Evolutionary conservation across 2,888 invertebrate genomes (phyloP), one percentile per base, ranked within the genome.

Genomic region (Dendrolimus houi): DNA sequence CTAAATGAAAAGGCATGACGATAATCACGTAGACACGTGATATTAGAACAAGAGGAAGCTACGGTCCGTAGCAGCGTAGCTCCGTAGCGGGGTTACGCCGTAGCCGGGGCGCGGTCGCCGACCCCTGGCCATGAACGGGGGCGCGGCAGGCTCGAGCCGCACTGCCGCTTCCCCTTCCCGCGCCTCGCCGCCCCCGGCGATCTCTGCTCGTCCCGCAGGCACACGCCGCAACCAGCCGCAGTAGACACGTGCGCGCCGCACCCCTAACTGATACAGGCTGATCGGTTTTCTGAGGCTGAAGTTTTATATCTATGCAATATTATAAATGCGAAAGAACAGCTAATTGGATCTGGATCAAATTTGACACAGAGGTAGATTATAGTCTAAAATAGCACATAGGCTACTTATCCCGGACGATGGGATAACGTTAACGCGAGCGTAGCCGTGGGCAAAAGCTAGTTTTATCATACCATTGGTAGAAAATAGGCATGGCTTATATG

Each of bases 41-140:
- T 71, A 75, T 77, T 79, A 75, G 79, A 83, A 84, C 81, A 83
- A 79, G 77, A 81, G 82, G 83, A 83, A 82, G 82, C 85, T 86
- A 85, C 82, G 78, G 65, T 66, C 69, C 79, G 83, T 81, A 82
- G 82, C 77, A 53, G 57, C 76, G 79, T 72, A 75, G 75, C 74
- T 72, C 73, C 81, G 85, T 85, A 85, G 87, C 82, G 86, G 74
- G 85, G 83, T 85, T 85, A 86, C 87, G 82, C 57, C 84, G 83
- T 81, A 82, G 87, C 84, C 77, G 83, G 87, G 88, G 87, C 78
- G 83, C 86, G 90, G 88, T 89, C 90, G 88, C 68, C 87, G 89
- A 90, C 88, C 89, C 88, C 89, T 90, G 89, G 90, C 90, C 90
- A 84, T 89, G 89, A 88, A 88, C 88, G 85, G 86, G 87, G 88